Evolutionary conservation across 2,888 invertebrate genomes (phyloP).

Genomic region (Trissonchulus latispiculum): DNA sequence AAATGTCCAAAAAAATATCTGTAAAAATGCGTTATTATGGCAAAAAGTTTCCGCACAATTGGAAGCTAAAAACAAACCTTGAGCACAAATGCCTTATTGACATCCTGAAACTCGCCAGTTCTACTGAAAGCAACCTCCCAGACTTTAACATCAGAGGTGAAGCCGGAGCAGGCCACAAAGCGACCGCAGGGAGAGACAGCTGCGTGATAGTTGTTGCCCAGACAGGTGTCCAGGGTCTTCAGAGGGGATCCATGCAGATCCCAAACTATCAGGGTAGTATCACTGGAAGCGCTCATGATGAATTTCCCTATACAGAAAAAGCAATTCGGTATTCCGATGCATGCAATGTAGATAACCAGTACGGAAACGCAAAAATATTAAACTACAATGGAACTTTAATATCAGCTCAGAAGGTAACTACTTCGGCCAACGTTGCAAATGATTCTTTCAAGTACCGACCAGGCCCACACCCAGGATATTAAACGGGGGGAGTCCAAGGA

Average conservation of each 20-base stretch:
- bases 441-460: no score
- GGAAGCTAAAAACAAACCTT: constrained; percentile 46
- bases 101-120: constrained; percentile 62
- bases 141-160: constrained; percentile 61
- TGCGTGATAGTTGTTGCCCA: constrained; percentile 50
- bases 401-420: no score
- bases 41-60: no score
- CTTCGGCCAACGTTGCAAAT: no score
- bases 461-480: no score
- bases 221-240: constrained; percentile 58
- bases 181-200: constrained; percentile 77
- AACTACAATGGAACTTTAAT: no score
- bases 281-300: constrained; percentile 69
- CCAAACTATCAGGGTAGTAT: constrained; percentile 68
- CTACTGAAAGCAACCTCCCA: constrained; percentile 70
- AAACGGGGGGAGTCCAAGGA: no score
- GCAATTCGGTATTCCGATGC: no score
- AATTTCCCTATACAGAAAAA: constrained; percentile 55
- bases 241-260: constrained; percentile 62
- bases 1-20: no score
- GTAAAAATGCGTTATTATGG: no score
- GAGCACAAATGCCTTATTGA: constrained; percentile 64
- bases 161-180: constrained; percentile 62
- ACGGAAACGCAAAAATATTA: no score
- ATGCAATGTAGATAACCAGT: no score